Base-by-base conservation (phyloP, 2,888 invertebrate species). In the Helleia helle region DNA sequence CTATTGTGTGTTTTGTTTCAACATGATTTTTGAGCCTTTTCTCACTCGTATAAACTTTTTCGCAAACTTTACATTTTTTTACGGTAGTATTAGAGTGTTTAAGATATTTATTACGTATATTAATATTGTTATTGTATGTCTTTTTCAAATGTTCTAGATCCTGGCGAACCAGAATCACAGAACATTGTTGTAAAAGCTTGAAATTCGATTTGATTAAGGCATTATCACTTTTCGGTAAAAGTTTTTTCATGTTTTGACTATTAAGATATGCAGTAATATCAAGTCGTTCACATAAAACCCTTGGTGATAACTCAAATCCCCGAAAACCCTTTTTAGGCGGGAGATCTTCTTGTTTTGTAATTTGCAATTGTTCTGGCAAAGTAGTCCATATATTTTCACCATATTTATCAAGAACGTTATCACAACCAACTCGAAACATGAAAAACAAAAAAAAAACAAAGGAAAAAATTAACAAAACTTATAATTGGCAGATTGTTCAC, bases 61-160 rank as follows among this genome's bases (percentile, higher is more conserved):
- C 56, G 48, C 81, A 81, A 24, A 79, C 71, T 37, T 72, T 73
- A 46, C 80, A 81, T 40, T 62, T 51, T 53, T 72, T 62, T 18
- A 47, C 51, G 36, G 45, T 38, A 18, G 22, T 11, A 8, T 12
- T 34, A 2, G 18, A 34, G 18, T 50, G 44, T n/a, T 25, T 36
- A 11, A 25, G n/a, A 26, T 47, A 34, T n/a, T 40, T 18, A 24
- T 37, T 48, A 31, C 7, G 44, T 38, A 13, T 47, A n/a, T 14
- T 28, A 6, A 38, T 22, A 7, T 43, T 44, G 8, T 42, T 62
- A n/a, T 46, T 28, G 1, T 54, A 30, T 6, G 52, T 43, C 15
- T 52, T 40, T 38, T 58, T 62, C 1, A 74, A 48, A 38, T 55
- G 52, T 7, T 47, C 40, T 15, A 81, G 53, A 44, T 80, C 65